Percentiles rank a stretch among this genome's conserved stretches.
Conservation (phyloP, 2,888 invertebrate genomes). For the Chouioia cunea region DNA sequence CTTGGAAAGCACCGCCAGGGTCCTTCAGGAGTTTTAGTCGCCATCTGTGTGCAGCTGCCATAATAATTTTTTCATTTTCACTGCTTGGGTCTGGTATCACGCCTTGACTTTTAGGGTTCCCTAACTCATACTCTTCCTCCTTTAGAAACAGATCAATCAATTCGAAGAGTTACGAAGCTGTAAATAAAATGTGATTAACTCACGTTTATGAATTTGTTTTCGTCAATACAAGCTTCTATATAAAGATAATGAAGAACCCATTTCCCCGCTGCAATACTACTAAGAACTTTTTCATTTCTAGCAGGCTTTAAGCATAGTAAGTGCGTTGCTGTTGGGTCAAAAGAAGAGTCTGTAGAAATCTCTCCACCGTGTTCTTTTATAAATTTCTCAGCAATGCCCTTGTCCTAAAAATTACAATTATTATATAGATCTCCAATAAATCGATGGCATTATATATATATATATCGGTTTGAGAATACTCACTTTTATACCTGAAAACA, state of each 20-base stretch:
- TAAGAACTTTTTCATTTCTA: slow-evolving; percentile 89
- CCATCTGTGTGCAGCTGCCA: slow-evolving; percentile 79
- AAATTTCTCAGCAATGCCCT: slow-evolving; percentile 65
- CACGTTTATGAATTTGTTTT: slow-evolving; percentile 76
- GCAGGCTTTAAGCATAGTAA: slow-evolving; percentile 80
- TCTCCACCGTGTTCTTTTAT: slow-evolving; percentile 76
- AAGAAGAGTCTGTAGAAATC: slow-evolving; percentile 72
- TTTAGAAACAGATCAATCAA: slow-evolving; percentile 58
- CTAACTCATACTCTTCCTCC: slow-evolving; percentile 90
- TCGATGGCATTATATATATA: neutral
- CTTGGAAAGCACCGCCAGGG: slow-evolving; percentile 68
- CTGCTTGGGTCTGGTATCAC: slow-evolving; percentile 69
- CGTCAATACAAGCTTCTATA: slow-evolving; percentile 76
- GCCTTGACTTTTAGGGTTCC: slow-evolving; percentile 76
- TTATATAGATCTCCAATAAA: neutral
- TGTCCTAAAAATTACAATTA: slow-evolving; percentile 32
- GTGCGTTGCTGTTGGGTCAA: slow-evolving; percentile 80
- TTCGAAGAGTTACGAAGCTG: neutral
- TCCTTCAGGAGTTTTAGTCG: slow-evolving; percentile 71
- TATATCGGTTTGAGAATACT: slow-evolving; percentile 18
- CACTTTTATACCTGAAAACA: slow-evolving; percentile 63
- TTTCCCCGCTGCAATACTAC: slow-evolving; percentile 87
- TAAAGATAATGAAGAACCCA: slow-evolving; percentile 90
- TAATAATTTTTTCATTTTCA: slow-evolving; percentile 70
- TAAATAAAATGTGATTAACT: slow-evolving; percentile 51